phyloP scores from a whole-genome alignment of 1,140 invertebrate species.

The Mercenaria mercenaria region DNA sequence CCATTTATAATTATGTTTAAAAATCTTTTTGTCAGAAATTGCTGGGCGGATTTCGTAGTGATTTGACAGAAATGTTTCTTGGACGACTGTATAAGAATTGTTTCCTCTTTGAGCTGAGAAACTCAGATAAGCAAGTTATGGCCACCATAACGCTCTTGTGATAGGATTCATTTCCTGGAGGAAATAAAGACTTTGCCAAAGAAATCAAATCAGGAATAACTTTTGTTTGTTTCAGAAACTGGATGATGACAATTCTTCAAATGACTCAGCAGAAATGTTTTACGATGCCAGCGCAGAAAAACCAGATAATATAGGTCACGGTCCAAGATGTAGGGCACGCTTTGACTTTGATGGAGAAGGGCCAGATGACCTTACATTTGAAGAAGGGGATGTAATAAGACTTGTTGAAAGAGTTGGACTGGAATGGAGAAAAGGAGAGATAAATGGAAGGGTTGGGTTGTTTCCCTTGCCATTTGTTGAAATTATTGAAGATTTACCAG shows the following conservation, averaged over 20 bases:
- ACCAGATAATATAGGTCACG: conserved; percentile 69
- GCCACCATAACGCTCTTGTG: too few relatives aligned
- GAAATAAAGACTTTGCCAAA: too few relatives aligned
- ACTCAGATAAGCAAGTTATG: too few relatives aligned
- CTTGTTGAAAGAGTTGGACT: conserved; percentile 91
- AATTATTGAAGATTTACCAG: conserved; percentile 81
- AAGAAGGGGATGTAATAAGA: conserved; percentile 91
- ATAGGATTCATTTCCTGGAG: too few relatives aligned
- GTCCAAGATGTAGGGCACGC: conserved; percentile 85
- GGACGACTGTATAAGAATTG: too few relatives aligned
- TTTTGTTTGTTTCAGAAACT: conserved; percentile 30
- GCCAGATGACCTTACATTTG: conserved; percentile 87
- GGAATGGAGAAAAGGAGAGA: conserved; percentile 94
- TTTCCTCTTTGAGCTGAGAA: too few relatives aligned
- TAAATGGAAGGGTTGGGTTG: conserved; percentile 90
- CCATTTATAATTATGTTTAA: too few relatives aligned
- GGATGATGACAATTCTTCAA: conserved; percentile 1
- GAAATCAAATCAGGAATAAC: too few relatives aligned
- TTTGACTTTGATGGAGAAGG: conserved; percentile 90
- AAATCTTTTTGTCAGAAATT: too few relatives aligned
- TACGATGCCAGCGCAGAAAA: conserved; percentile 63
- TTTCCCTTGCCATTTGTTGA: conserved; percentile 94
- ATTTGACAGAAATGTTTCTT: too few relatives aligned
- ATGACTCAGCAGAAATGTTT: conserved; percentile 51
- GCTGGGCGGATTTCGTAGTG: too few relatives aligned